These are phyloP conservation scores for Endomychus coccineus DNA, from an alignment of 2,888 invertebrate genomes.

Conservation along the genomic window DNA sequence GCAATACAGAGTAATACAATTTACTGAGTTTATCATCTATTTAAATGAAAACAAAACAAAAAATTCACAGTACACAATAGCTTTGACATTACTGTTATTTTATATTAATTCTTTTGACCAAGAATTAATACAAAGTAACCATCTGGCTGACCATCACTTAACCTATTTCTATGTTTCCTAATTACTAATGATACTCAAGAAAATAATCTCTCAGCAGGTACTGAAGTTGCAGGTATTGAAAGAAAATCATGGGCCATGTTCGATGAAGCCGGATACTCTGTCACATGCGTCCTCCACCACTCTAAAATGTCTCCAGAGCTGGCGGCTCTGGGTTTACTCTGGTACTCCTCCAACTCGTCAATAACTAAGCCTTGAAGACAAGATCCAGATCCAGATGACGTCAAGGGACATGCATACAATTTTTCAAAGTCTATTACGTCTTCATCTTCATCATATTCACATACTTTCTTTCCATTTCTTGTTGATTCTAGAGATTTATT, in stretches of 20 bases:
- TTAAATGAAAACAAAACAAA: too few relatives aligned
- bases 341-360: background rate
- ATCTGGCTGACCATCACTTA: slow-evolving; percentile 5
- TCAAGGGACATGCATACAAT: background rate
- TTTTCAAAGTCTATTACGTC: background rate
- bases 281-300: slow-evolving; percentile 12
- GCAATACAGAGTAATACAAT: too few relatives aligned
- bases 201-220: slow-evolving; percentile 8
- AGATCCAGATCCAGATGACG: slow-evolving; percentile 1
- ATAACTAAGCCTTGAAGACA: slow-evolving; percentile 1
- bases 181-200: slow-evolving; percentile 2
- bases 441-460: slow-evolving; percentile 1
- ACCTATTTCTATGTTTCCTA: slow-evolving; percentile 9
- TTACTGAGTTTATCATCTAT: too few relatives aligned
- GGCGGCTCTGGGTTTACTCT: slow-evolving; percentile 1
- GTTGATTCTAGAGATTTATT: background rate
- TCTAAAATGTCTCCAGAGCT: slow-evolving; percentile 6
- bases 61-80: too few relatives aligned
- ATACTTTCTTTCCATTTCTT: background rate
- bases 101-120: slow-evolving; percentile 3
- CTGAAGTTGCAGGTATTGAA: slow-evolving; percentile 7
- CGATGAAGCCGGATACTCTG: slow-evolving; percentile 1
- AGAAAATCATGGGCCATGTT: slow-evolving; percentile 11
- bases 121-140: slow-evolving; percentile 8
- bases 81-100: too few relatives aligned